phyloP scores from a whole-genome alignment of 2,888 invertebrate genomes.

The Drosophila colorata region DNA sequence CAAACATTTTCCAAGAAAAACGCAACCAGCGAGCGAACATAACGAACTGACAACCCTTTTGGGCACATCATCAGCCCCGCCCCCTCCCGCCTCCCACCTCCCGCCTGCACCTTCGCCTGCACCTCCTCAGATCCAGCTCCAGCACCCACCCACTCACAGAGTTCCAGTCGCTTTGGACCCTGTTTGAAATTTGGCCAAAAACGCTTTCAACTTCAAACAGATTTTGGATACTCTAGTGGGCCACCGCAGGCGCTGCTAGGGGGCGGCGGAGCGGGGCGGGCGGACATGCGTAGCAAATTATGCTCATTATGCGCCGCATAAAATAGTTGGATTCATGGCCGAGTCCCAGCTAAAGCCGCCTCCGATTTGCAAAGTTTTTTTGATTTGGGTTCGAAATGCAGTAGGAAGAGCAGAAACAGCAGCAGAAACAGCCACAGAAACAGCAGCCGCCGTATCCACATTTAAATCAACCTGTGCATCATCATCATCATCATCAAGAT shows the following conservation, averaged over 20 bases:
- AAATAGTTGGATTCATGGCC: slow-evolving; percentile 59
- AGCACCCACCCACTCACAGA: not conserved
- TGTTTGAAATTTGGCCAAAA: slow-evolving; percentile 41
- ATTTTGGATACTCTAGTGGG: slow-evolving; percentile 69
- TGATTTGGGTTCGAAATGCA: slow-evolving; percentile 34
- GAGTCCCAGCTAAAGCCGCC: slow-evolving; percentile 14
- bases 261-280: not conserved
- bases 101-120: not conserved
- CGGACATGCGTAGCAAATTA: slow-evolving; percentile 71
- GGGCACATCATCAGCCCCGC: slow-evolving; percentile 15
- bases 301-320: slow-evolving; percentile 74
- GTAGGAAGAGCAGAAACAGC: no score
- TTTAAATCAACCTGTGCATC: slow-evolving; percentile 12
- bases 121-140: not conserved
- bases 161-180: slow-evolving; percentile 18
- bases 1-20: slow-evolving; percentile 63
- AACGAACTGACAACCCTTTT: slow-evolving; percentile 73
- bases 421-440: not conserved
- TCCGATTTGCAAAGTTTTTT: slow-evolving; percentile 51
- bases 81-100: not conserved
- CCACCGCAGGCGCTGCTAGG: slow-evolving; percentile 55
- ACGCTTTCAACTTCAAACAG: slow-evolving; percentile 75
- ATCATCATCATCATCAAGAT: slow-evolving; percentile 21
- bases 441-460: slow-evolving; percentile 11
- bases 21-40: slow-evolving; percentile 35